Evolutionary conservation across 37 sponge, comb jelly and placozoan species (phyloP).

Genomic region (Crambe crambe): DNA sequence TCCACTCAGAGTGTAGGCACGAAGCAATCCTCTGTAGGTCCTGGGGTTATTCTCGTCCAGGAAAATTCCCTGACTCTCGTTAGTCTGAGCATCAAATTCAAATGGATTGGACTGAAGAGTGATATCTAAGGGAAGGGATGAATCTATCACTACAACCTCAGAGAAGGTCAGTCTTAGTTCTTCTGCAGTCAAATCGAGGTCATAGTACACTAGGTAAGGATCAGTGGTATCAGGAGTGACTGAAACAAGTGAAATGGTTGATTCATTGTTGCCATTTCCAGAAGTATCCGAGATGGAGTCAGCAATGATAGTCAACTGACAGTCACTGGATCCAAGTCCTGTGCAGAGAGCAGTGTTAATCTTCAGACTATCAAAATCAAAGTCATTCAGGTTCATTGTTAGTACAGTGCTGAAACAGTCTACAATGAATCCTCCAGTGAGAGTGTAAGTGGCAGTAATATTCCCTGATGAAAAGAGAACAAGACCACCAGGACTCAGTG

Average conservation of each 20-base stretch:
- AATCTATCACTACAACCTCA: conserved; percentile 47
- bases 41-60: conserved; percentile 50
- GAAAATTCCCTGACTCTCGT: conserved; percentile 22
- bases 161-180: conserved; percentile 79
- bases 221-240: conserved; percentile 56
- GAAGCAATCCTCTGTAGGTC: conserved; percentile 42
- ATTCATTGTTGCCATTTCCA: conserved; percentile 36
- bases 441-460: conserved; percentile 7
- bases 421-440: conserved; percentile 83
- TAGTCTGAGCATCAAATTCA: conserved; percentile 55
- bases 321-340: conserved; percentile 25
- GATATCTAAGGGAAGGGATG: conserved; percentile 15
- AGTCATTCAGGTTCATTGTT: conserved; percentile 68
- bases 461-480: conserved; percentile 17
- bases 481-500: conserved; percentile 40
- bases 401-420: conserved; percentile 63
- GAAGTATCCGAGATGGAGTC: conserved; percentile 73
- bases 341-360: conserved; percentile 23
- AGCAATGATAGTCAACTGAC: conserved; percentile 36
- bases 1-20: conserved; percentile 69
- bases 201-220: conserved; percentile 79
- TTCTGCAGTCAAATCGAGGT: conserved; percentile 76
- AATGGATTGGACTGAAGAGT: conserved; percentile 51
- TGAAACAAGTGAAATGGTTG: background rate
- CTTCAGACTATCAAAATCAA: conserved; percentile 80